A percentile compares a stretch with the other conserved stretches of the same genome.
These are phyloP conservation scores for Trogon melanurus DNA, from an alignment of 2,113 vertebrate species.

Conservation along the genomic window DNA sequence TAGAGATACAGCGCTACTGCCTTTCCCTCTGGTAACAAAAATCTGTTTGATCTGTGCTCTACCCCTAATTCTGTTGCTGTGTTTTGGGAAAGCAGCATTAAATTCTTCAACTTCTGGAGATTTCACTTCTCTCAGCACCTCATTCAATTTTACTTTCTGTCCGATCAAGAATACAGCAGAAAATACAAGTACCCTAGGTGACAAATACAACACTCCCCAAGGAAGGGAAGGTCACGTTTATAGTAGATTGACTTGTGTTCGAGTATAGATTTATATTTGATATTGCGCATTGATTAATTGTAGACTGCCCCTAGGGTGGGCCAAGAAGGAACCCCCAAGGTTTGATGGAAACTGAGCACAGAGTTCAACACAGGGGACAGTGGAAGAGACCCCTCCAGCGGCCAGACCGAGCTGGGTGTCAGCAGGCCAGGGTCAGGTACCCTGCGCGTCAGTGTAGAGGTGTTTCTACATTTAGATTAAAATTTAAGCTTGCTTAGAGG, in stretches of 20 bases:
- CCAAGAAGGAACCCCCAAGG: neutral
- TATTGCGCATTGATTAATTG: neutral
- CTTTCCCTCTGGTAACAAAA: neutral
- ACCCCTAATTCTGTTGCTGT: neutral
- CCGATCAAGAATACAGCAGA: neutral
- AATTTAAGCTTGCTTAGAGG: neutral
- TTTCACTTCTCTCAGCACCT: neutral
- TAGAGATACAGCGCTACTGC: accelerated
- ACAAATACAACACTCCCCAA: neutral
- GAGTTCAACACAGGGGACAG: accelerated
- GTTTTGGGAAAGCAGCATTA: neutral
- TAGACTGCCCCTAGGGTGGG: neutral
- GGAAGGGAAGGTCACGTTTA: neutral
- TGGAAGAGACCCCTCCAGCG: accelerated
- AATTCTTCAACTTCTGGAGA: neutral
- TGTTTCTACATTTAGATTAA: accelerated
- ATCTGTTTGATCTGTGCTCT: neutral
- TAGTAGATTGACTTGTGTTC: neutral
- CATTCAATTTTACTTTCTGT: neutral
- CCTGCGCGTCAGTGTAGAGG: accelerated
- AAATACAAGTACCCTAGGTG: neutral
- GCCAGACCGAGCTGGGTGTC: accelerated
- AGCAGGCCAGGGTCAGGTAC: accelerated
- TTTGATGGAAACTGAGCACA: too few relatives aligned
- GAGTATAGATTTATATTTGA: neutral